Evolutionary conservation across 2,888 invertebrate genomes (phyloP).

Genomic region (Lysandra coridon): DNA sequence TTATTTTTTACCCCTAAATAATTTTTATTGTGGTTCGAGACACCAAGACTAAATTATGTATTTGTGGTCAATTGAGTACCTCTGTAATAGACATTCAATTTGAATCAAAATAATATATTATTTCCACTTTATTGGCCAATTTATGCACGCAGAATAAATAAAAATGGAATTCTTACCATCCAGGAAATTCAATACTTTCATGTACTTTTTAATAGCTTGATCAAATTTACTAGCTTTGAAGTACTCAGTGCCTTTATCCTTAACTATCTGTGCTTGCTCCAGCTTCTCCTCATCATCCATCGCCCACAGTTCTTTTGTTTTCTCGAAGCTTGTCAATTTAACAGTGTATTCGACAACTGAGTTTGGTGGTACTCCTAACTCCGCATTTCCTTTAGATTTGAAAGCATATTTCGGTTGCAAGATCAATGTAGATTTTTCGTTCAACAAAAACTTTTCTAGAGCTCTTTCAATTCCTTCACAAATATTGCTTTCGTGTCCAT

Average conservation of each 20-base stretch:
- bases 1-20: too few relatives aligned
- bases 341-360: conserved; percentile 90
- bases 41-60: too few relatives aligned
- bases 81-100: too few relatives aligned
- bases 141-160: not conserved
- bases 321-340: conserved; percentile 90
- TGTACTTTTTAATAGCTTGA: conserved; percentile 93
- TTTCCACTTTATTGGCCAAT: not conserved
- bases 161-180: conserved; percentile 51
- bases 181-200: conserved; percentile 85
- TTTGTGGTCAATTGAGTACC: too few relatives aligned
- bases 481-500: conserved; percentile 88
- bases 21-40: too few relatives aligned
- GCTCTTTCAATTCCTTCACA: conserved; percentile 91
- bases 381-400: conserved; percentile 84
- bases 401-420: conserved; percentile 91
- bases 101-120: not conserved
- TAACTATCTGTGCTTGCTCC: conserved; percentile 89
- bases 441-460: conserved; percentile 88
- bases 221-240: conserved; percentile 89
- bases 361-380: conserved; percentile 88
- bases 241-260: conserved; percentile 94
- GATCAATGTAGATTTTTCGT: conserved; percentile 87
- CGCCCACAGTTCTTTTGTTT: conserved; percentile 90
- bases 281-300: conserved; percentile 89